These are phyloP conservation scores for Salvator merianae DNA, from an alignment of 2,113 vertebrate genomes.

Conservation along the genomic window DNA sequence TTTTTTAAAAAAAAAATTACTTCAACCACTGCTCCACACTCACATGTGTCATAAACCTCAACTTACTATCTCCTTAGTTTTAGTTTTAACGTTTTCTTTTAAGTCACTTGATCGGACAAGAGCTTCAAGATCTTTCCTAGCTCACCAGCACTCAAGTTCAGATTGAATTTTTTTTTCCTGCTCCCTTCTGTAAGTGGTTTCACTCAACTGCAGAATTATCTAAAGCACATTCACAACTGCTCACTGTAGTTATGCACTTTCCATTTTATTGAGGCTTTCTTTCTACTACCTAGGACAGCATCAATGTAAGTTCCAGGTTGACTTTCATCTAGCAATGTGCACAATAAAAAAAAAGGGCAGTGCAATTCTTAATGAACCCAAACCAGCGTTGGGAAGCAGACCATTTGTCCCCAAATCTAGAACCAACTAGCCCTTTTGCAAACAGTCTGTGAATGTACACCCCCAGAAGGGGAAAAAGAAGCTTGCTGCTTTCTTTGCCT, in stretches of 20 bases:
- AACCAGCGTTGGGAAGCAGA: too few species aligned
- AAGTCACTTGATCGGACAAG: neutral
- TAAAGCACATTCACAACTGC: neutral
- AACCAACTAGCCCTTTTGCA: neutral
- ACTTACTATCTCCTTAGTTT: fast-evolving
- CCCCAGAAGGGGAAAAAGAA: neutral
- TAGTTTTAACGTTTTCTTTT: too few species aligned
- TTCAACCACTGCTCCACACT: neutral
- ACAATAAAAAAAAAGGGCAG: too few species aligned
- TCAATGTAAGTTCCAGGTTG: too few species aligned
- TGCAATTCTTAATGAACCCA: too few species aligned
- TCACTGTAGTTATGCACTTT: neutral
- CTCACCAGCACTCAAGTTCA: neutral
- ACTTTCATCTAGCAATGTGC: too few species aligned
- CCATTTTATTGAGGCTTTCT: too few species aligned
- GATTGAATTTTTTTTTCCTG: neutral
- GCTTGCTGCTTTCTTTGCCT: neutral
- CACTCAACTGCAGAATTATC: neutral
- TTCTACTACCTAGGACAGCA: too few species aligned
- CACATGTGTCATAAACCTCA: neutral
- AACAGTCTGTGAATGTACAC: neutral
- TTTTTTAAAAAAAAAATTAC: fast-evolving
- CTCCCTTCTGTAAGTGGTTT: neutral
- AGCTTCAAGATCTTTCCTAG: neutral
- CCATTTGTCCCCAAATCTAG: too few species aligned